Conservation (phyloP, 1,140 invertebrate species). For the Drosophila fuyamai region DNA sequence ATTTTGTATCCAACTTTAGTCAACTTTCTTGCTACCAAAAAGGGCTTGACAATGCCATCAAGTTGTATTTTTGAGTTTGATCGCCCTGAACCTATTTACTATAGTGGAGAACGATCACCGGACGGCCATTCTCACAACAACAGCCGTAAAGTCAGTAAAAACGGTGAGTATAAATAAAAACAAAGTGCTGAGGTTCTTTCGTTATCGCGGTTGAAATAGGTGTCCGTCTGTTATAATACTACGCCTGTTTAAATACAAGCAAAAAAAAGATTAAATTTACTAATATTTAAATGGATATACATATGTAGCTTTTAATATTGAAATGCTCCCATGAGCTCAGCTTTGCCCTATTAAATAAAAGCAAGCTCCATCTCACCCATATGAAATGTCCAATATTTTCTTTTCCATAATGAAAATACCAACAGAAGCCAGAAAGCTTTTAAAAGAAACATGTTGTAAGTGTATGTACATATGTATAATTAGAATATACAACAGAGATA, state of each 20-base stretch:
- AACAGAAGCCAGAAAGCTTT: constrained; percentile 17
- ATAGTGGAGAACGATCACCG: constrained; percentile 72
- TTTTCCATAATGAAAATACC: background rate
- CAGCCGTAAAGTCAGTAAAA: constrained; percentile 57
- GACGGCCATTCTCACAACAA: constrained; percentile 53
- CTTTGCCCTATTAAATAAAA: background rate
- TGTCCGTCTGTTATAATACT: background rate
- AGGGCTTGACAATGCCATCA: constrained; percentile 53
- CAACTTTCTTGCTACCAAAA: background rate
- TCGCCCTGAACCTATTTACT: constrained; percentile 64
- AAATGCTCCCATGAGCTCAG: constrained; percentile 14
- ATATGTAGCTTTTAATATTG: no score
- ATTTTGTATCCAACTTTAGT: background rate
- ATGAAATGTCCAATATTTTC: background rate
- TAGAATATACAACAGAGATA: constrained; percentile 1
- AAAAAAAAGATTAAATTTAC: no score
- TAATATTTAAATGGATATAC: no score
- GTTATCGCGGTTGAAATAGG: constrained; percentile 5
- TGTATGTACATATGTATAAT: background rate
- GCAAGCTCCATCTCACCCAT: background rate
- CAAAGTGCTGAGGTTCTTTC: background rate
- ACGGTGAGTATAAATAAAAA: constrained; percentile 44
- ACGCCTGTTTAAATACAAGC: constrained; percentile 4
- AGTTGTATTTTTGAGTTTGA: constrained; percentile 62
- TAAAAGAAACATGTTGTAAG: constrained; percentile 2